phyloP scores from a whole-genome alignment of 1,140 invertebrate genomes.

The Zaprionus nigranus region DNA sequence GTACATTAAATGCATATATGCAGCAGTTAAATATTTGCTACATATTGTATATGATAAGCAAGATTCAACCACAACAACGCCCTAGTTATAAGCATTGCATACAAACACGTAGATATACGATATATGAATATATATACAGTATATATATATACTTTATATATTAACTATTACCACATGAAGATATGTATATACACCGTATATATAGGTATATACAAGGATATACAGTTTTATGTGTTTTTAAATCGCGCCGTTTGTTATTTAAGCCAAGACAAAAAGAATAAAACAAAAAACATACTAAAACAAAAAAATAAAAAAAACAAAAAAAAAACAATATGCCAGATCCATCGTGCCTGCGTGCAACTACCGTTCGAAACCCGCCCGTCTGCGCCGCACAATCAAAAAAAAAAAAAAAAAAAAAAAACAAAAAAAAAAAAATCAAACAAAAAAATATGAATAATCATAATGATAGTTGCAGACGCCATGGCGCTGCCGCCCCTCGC shows the following conservation, averaged over 20 bases:
- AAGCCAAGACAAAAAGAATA: slow-evolving; percentile 38
- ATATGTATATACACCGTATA: slow-evolving; percentile 42
- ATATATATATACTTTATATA: slow-evolving; percentile 38
- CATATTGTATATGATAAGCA: slow-evolving; percentile 36
- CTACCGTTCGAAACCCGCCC: slow-evolving; percentile 17
- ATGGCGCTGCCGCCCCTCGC: slow-evolving; percentile 64
- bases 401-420: slow-evolving; percentile 34
- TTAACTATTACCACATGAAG: slow-evolving; percentile 6
- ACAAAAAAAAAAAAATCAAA: not conserved
- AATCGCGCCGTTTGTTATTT: slow-evolving; percentile 62
- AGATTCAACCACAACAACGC: slow-evolving; percentile 23
- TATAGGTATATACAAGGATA: slow-evolving; percentile 42
- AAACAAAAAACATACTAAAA: slow-evolving; percentile 24
- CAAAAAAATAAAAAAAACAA: slow-evolving; percentile 14
- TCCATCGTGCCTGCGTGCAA: slow-evolving; percentile 1
- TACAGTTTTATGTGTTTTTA: slow-evolving; percentile 52
- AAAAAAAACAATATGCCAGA: slow-evolving; percentile 11
- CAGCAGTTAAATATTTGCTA: slow-evolving; percentile 43
- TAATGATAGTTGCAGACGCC: slow-evolving; percentile 34
- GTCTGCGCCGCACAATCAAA: slow-evolving; percentile 43
- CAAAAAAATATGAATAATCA: slow-evolving; percentile 35
- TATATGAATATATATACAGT: slow-evolving; percentile 24
- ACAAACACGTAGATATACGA: slow-evolving; percentile 25
- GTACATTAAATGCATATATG: slow-evolving; percentile 29
- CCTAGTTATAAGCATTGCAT: slow-evolving; percentile 36